phyloP scores from a whole-genome alignment of 2,888 invertebrate species.

The Clunio marinus region DNA sequence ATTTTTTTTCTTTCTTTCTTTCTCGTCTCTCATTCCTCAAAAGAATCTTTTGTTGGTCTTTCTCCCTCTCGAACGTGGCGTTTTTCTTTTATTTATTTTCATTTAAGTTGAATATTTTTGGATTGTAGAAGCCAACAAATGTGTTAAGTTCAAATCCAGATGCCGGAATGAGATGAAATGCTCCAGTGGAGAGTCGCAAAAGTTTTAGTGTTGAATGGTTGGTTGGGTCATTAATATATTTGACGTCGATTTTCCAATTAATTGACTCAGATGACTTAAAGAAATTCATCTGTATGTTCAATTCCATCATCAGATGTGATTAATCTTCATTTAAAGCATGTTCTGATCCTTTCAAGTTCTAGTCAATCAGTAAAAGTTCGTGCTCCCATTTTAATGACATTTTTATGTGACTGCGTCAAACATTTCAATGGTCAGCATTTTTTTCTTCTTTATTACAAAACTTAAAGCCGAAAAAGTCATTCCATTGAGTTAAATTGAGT shows the following conservation, averaged over 20 bases:
- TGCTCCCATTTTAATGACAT: slow-evolving; percentile 29
- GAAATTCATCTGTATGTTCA: no score
- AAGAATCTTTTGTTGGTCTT: slow-evolving; percentile 6
- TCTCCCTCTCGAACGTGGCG: not conserved
- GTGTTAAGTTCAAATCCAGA: slow-evolving; percentile 7
- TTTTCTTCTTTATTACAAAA: not conserved
- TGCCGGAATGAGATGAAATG: not conserved
- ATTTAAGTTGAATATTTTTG: not conserved
- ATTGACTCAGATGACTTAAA: no score
- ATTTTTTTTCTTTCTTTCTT: no score
- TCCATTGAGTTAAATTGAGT: not conserved
- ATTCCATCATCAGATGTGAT: not conserved
- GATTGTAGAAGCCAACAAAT: no score
- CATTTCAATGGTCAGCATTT: not conserved
- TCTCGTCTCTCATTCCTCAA: no score
- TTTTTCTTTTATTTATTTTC: not conserved
- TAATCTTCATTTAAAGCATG: slow-evolving; percentile 17
- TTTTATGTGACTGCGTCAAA: slow-evolving; percentile 8
- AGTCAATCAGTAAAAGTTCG: slow-evolving; percentile 23
- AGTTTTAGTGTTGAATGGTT: no score
- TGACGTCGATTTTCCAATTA: no score
- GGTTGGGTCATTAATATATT: no score
- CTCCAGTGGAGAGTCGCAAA: no score
- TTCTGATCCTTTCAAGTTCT: slow-evolving; percentile 7
- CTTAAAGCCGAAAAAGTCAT: not conserved